Evolutionary conservation across 2,888 invertebrate genomes (phyloP), one percentile per base, ranked within the genome.

Genomic region (Craniophora ligustri): DNA sequence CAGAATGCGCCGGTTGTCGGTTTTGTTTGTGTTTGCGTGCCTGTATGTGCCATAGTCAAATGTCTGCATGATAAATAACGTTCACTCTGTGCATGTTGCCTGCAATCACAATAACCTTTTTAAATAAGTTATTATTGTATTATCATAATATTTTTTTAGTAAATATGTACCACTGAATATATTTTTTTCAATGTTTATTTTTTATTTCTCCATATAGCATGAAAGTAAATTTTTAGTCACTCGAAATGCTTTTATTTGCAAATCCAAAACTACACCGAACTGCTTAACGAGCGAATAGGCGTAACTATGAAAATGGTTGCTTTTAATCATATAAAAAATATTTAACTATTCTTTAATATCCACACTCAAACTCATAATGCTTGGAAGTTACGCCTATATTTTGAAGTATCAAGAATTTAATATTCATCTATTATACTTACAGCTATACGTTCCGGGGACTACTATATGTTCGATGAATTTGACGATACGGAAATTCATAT

Each of bases 401-500:
- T 42, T 39, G 10, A 7, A 15, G 23, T 16, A 21, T 13, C 2
- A 15, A 21, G 1, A 47, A 39, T 32, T 30, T 54, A 30, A 59
- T 44, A 40, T 23, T 23, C 1, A 41, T 35, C 31, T 34, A 40
- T 68, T 60, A 55, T 75, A 64, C 76, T 72, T 89, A 85, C 93
- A 99, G 99, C 99, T 44, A 97, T 99, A 55, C 96, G 99, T 44
- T 99, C 99, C 57, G 99, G 99, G 13, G 99, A 99, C 92, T 99
- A 99, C 93, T 99, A 99, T 93, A 98, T 99, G 98, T 99, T 99
- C 93, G 99, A 99, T 81, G 98, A 99, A 72, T 95, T 97, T 81
- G 97, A 97, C 77, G 97, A 97, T 72, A 97, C 97, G 54, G 96
- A 97, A 32, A 95, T 96, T 63, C 96, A 96, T 66, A 75, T 96